Percentiles rank a stretch among this genome's conserved stretches.
phyloP scores from a whole-genome alignment of 2,888 invertebrate genomes.

The Apocheima hispidaria region DNA sequence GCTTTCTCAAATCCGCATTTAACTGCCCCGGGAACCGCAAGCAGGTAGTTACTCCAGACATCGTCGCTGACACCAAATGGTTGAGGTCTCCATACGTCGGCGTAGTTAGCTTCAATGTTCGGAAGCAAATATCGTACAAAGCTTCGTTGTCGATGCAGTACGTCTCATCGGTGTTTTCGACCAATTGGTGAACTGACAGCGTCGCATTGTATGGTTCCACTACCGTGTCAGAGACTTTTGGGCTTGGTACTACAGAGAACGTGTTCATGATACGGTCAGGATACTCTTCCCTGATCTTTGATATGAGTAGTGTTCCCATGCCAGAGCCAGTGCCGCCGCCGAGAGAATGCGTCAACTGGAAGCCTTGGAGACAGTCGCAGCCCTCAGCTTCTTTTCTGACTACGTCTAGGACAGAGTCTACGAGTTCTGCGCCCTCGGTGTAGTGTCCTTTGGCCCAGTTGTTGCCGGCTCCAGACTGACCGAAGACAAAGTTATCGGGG shows the following conservation, averaged over 20 bases:
- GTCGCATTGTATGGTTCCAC: slow-evolving; percentile 89
- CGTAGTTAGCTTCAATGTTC: slow-evolving; percentile 90
- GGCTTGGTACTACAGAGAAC: slow-evolving; percentile 90
- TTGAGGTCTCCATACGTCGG: slow-evolving; percentile 93
- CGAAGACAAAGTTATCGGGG: slow-evolving; percentile 91
- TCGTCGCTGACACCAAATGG: slow-evolving; percentile 74
- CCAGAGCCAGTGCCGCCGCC: slow-evolving; percentile 92
- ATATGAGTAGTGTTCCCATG: slow-evolving; percentile 90
- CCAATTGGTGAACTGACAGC: slow-evolving; percentile 88
- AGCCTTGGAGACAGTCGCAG: slow-evolving; percentile 88
- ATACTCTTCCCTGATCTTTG: slow-evolving; percentile 90
- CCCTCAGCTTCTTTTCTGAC: slow-evolving; percentile 87
- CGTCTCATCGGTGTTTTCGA: slow-evolving; percentile 89
- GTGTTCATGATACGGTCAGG: slow-evolving; percentile 91
- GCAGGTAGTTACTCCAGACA: slow-evolving; percentile 80
- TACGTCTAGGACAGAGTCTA: slow-evolving; percentile 87
- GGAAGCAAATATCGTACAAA: slow-evolving; percentile 92
- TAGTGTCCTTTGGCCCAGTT: slow-evolving; percentile 90
- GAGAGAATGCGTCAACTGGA: slow-evolving; percentile 89
- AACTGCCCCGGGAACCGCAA: slow-evolving; percentile 76
- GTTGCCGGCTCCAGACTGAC: slow-evolving; percentile 86
- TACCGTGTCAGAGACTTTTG: slow-evolving; percentile 91
- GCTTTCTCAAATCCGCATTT: slow-evolving; percentile 90
- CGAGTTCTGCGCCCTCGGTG: slow-evolving; percentile 88
- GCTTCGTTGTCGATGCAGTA: slow-evolving; percentile 92